phyloP scores from a whole-genome alignment of 2,113 vertebrate species.

The Lampris incognitus region DNA sequence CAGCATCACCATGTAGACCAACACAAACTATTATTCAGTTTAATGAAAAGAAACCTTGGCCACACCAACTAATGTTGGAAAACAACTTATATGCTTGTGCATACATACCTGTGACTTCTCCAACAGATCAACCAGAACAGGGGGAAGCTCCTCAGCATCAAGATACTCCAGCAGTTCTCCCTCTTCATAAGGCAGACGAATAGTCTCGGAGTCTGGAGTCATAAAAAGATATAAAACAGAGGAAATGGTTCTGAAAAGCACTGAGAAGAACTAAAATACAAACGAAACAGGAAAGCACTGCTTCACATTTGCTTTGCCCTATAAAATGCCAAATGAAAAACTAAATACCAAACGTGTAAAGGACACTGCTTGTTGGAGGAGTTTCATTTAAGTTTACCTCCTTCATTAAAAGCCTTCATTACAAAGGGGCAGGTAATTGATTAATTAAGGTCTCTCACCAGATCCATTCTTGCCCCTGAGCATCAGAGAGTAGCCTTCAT shows the following conservation, averaged over 20 bases:
- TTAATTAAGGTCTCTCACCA: slow-evolving; percentile 79
- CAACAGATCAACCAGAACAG: slow-evolving; percentile 97
- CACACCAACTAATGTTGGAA: not conserved
- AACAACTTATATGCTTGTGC: not conserved
- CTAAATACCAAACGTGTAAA: too few species aligned
- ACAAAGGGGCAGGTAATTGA: not conserved
- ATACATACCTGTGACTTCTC: slow-evolving; percentile 95
- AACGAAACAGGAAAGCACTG: too few species aligned
- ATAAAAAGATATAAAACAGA: slow-evolving; percentile 3
- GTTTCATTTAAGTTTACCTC: too few species aligned
- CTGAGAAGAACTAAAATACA: too few species aligned
- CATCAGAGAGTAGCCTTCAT: slow-evolving; percentile 98
- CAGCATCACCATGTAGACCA: too few species aligned
- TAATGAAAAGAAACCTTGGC: not conserved
- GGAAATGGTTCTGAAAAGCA: not conserved
- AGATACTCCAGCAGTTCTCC: slow-evolving; percentile 96
- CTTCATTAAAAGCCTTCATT: too few species aligned
- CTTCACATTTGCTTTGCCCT: too few species aligned
- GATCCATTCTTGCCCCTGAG: slow-evolving; percentile 99
- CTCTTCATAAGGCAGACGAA: slow-evolving; percentile 97
- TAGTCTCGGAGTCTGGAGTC: slow-evolving; percentile 94
- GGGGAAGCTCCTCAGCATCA: slow-evolving; percentile 96
- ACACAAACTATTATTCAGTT: not conserved
- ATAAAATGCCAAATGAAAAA: too few species aligned
- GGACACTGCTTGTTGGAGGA: too few species aligned